Conservation (phyloP, 2,888 invertebrate species). For the Andricus quercusramuli region DNA sequence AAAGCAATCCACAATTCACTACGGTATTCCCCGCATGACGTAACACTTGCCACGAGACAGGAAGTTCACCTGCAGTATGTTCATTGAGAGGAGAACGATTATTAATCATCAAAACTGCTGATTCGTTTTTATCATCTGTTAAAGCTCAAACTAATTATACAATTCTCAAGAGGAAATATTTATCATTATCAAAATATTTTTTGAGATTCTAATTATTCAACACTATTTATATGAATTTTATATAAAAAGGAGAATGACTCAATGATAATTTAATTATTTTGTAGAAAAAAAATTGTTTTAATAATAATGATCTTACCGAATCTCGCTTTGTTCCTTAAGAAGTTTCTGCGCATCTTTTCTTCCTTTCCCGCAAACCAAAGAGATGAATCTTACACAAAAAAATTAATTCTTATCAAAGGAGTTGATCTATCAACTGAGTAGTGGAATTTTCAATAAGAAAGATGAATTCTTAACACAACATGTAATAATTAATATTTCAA, state of each 20-base stretch:
- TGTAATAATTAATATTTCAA: no score
- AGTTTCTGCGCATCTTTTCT: neutral
- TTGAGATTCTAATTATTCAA: neutral
- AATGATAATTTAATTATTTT: neutral
- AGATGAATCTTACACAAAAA: no score
- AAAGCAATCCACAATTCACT: neutral
- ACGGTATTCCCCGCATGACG: slow-evolving; percentile 26
- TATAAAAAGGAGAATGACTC: neutral
- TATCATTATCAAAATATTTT: neutral
- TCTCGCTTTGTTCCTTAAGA: neutral
- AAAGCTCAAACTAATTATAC: neutral
- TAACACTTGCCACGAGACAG: slow-evolving; percentile 31
- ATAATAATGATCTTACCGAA: neutral
- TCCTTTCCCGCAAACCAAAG: slow-evolving; percentile 6
- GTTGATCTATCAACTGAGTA: no score
- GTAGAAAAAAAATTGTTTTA: neutral
- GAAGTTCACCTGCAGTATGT: slow-evolving; percentile 13
- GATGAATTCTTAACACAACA: no score
- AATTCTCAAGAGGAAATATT: neutral
- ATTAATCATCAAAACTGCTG: slow-evolving; percentile 26
- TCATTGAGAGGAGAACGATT: slow-evolving; percentile 8
- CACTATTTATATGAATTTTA: neutral
- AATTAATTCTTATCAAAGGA: no score
- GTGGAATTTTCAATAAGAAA: no score
- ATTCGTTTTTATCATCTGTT: slow-evolving; percentile 13